Evolutionary conservation across 2,797 vertebrate species (phyloP), one percentile per base, ranked within the genome.

Genomic region (Anguilla marmorata): DNA sequence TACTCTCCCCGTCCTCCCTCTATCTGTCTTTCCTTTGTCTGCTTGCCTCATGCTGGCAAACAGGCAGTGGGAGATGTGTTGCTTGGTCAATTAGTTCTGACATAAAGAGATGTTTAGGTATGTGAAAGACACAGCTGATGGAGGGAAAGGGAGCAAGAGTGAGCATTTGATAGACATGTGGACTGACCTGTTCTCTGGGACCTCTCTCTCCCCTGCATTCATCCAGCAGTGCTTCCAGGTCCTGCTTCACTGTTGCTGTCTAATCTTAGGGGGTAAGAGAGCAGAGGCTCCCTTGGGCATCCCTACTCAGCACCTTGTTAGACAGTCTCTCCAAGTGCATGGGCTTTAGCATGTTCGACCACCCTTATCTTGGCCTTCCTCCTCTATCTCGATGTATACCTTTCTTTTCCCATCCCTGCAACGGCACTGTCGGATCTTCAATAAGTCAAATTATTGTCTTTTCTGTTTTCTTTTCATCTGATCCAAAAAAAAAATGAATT

Each of bases 61-160:
- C 91, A 92, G 92, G 93, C 89, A 95, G 94, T 94, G 92, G 96
- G 92, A 96, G 97, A 97, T 96, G 95, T 96, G 96, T 97, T 95
- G 94, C 95, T 96, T 79, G 89, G 93, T 96, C 97, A 96, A 94
- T 98, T 97, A 97, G 96, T 97, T 96, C 95, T 97, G 96, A 98
- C 96, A 96, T 94, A 95, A 95, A 95, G 96, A 97, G 95, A 96
- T 96, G 95, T 96, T 97, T 95, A 96, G 96, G 95, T 96, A 94
- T 96, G 95, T 95, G 95, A 96, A 93, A 95, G 94, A 95, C 92
- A 95, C 94, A 93, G 92, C 93, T 88, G 89, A 89, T 86, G 91
- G 89, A 89, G 86, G 88, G 88, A 91, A 89, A 92, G 86, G 92
- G 93, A 89, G 90, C 90, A 88, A 90, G 87, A 89, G 87, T 79